Percentiles rank a stretch among this genome's conserved stretches.
These are phyloP conservation scores for Drosophila peninsularis DNA, from an alignment of 2,888 invertebrate species.

Conservation along the genomic window DNA sequence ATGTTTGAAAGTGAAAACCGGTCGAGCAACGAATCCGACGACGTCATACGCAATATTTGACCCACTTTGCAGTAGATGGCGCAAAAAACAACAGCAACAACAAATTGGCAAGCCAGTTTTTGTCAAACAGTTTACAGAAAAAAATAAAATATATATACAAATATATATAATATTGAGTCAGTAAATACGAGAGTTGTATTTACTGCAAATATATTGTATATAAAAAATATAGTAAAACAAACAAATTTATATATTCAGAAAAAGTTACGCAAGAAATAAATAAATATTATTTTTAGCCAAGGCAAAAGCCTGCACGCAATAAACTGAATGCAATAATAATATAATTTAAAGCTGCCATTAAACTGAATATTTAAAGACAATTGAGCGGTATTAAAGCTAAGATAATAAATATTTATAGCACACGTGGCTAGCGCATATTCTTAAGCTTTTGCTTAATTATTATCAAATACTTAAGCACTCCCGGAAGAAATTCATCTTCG, in stretches of 20 bases:
- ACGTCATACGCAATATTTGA: slow-evolving; percentile 73
- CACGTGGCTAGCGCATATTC: not conserved
- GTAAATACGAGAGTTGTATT: not conserved
- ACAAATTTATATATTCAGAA: not conserved
- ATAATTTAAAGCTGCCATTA: not conserved
- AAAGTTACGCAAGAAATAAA: slow-evolving; percentile 5
- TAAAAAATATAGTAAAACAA: not conserved
- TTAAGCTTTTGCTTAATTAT: not conserved
- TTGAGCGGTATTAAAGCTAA: not conserved
- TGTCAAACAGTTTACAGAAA: slow-evolving; percentile 22
- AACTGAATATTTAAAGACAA: not conserved
- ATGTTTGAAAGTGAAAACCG: slow-evolving; percentile 69
- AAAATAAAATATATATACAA: slow-evolving; percentile 19
- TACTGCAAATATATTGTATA: slow-evolving; percentile 11
- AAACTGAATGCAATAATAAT: not conserved
- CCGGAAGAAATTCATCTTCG: not conserved
- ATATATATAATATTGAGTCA: slow-evolving; percentile 10
- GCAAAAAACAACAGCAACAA: slow-evolving; percentile 33
- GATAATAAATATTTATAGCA: not conserved
- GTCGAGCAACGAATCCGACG: slow-evolving; percentile 43
- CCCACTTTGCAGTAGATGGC: slow-evolving; percentile 61
- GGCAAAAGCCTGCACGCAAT: slow-evolving; percentile 1
- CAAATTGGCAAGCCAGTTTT: slow-evolving; percentile 69
- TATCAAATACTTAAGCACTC: not conserved
- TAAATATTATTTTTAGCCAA: slow-evolving; percentile 11